These are phyloP conservation scores for Gonocerus acuteangulatus DNA, from an alignment of 2,888 invertebrate species.

Conservation along the genomic window DNA sequence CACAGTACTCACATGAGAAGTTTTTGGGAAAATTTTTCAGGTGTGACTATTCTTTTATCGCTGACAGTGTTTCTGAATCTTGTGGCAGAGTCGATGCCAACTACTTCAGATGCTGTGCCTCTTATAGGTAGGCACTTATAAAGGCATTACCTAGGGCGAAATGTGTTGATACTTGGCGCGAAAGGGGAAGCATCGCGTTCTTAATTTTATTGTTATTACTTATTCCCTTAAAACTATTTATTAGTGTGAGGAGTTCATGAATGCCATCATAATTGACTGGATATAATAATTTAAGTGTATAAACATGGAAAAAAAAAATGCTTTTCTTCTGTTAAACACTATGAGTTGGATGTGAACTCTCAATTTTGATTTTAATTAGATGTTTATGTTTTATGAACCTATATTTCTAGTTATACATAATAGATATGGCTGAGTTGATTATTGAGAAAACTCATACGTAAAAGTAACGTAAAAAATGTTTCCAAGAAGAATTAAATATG, in stretches of 20 bases:
- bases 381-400: no score
- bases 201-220: background rate
- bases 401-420: no score
- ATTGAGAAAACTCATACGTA: no score
- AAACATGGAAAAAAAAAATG: no score
- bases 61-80: slow-evolving; percentile 95
- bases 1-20: no score
- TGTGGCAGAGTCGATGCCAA: slow-evolving; percentile 96
- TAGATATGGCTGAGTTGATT: no score
- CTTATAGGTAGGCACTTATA: slow-evolving; percentile 48
- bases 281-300: background rate
- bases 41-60: slow-evolving; percentile 92
- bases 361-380: no score
- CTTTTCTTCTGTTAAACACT: no score
- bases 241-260: background rate
- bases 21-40: slow-evolving; percentile 50
- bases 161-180: slow-evolving; percentile 34
- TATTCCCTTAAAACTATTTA: no score
- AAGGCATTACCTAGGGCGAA: slow-evolving; percentile 27
- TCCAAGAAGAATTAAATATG: no score
- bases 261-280: background rate
- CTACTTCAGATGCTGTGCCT: slow-evolving; percentile 88
- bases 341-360: no score
- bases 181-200: background rate
- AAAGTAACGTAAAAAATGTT: no score